Base-by-base conservation (phyloP, 2,888 invertebrate genomes). In the Spialia ferax region DNA sequence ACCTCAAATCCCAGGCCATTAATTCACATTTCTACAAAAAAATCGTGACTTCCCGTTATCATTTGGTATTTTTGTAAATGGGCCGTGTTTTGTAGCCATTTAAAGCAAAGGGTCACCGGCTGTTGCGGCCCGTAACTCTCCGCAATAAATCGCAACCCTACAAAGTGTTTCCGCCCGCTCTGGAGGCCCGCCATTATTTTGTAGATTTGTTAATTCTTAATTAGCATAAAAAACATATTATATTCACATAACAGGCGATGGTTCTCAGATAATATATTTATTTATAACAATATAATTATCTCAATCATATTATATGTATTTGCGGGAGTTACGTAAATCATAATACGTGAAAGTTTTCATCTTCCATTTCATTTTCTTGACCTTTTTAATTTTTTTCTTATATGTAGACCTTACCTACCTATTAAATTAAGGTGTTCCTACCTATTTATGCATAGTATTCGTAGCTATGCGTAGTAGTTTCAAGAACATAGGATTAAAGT, bases 121-220 rank as follows among this genome's bases (percentile, higher is more conserved):
- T 85, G 86, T 80, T 79, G 79, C 74, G 80, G 80, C 63, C 48
- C 75, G 71, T 64, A 75, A 75, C 77, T 72, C 82, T 84, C 86
- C 82, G 87, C 88, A 87, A 92, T 93, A 93, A 93, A 93, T 93
- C 89, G 93, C 93, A 89, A 92, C 88, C 90, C 89, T 82, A 86
- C 85, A 79, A 84, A 80, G 85, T 81, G 86, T 88, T 91, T 92
- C 93, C 92, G 91, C 81, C 78, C 76, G 74, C 63, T 72, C 75
- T 74, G 73, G 45, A 71, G 73, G 73, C 69, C 74, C 69, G 62
- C 73, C 74, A 69, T 75, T 73, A 71, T 72, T 70, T 70, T 71
- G 65, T 64, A 70, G 66, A 69, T 74, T 76, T 78, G 74, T 75
- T 74, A 72, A 72, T 71, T 52, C 69, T 32, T 65, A 71, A 72